A percentile compares a stretch with the other conserved stretches of the same genome.
phyloP scores from a whole-genome alignment of 2,797 vertebrate species.

The Pseudochaenichthys georgianus region DNA sequence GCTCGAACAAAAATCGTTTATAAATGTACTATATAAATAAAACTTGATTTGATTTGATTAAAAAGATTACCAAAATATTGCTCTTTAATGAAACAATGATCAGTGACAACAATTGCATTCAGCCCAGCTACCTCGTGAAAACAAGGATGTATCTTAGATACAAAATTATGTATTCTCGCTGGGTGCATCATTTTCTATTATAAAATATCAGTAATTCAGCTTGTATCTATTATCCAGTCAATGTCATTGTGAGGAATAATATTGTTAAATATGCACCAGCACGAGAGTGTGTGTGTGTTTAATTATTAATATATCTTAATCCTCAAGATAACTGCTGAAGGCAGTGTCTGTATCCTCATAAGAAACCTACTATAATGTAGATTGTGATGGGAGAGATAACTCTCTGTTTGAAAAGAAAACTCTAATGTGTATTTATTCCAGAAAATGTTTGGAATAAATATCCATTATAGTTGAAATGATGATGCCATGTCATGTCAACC shows the following conservation, averaged over 20 bases:
- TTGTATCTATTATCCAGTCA: slow-evolving; percentile 1
- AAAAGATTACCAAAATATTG: neutral
- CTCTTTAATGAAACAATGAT: slow-evolving; percentile 2
- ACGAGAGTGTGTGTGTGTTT: neutral
- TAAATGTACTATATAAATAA: too few species aligned
- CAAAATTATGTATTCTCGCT: neutral
- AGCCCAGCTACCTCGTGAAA: neutral
- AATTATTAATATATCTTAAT: slow-evolving; percentile 1
- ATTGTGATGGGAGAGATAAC: neutral
- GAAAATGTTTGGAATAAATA: neutral
- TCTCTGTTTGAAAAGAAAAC: neutral
- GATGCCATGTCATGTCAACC: too few species aligned
- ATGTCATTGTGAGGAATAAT: slow-evolving; percentile 7
- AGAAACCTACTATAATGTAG: neutral
- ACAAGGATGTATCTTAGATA: slow-evolving; percentile 2
- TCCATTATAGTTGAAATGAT: neutral
- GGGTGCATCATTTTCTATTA: neutral
- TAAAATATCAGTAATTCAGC: slow-evolving; percentile 15
- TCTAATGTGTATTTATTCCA: too few species aligned
- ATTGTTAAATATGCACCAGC: slow-evolving; percentile 4
- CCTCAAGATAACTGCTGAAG: neutral
- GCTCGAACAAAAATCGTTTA: too few species aligned
- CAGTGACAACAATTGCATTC: slow-evolving; percentile 19
- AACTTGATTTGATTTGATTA: too few species aligned
- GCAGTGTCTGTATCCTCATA: neutral